phyloP scores from a whole-genome alignment of 1,140 invertebrate species.

The Trypoxylus dichotomus region DNA sequence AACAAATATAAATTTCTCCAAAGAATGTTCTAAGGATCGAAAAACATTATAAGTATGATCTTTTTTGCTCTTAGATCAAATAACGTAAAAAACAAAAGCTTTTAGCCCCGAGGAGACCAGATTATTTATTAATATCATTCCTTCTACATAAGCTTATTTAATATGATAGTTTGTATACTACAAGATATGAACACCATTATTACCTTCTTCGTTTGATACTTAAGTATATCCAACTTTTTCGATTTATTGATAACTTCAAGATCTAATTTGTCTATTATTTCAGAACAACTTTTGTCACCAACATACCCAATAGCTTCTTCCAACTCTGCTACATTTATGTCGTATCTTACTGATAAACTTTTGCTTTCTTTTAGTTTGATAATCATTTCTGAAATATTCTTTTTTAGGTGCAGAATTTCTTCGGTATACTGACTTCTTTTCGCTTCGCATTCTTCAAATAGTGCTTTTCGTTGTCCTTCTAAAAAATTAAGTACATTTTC shows the following conservation, averaged over 20 bases:
- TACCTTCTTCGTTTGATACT: slow-evolving; percentile 65
- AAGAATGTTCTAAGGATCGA: no score
- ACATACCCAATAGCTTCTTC: slow-evolving; percentile 42
- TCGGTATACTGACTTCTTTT: slow-evolving; percentile 72
- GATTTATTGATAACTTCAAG: slow-evolving; percentile 74
- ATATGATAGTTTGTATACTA: no score
- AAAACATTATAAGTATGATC: no score
- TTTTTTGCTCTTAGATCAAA: no score
- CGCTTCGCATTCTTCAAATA: slow-evolving; percentile 76
- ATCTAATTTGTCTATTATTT: slow-evolving; percentile 65
- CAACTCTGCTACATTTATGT: slow-evolving; percentile 38
- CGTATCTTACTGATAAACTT: slow-evolving; percentile 53
- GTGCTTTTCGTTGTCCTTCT: slow-evolving; percentile 83
- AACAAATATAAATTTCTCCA: no score
- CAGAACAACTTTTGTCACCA: slow-evolving; percentile 57
- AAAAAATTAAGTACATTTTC: no score
- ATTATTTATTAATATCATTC: no score
- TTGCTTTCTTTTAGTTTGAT: slow-evolving; percentile 62
- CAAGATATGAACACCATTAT: no score
- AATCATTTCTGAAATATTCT: slow-evolving; percentile 68
- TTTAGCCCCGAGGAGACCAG: no score
- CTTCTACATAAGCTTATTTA: no score
- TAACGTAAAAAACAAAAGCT: no score
- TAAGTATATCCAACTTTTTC: slow-evolving; percentile 74
- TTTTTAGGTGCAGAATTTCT: slow-evolving; percentile 70